Conservation (phyloP, 2,113 vertebrate genomes). For the Macquaria ambigua region DNA sequence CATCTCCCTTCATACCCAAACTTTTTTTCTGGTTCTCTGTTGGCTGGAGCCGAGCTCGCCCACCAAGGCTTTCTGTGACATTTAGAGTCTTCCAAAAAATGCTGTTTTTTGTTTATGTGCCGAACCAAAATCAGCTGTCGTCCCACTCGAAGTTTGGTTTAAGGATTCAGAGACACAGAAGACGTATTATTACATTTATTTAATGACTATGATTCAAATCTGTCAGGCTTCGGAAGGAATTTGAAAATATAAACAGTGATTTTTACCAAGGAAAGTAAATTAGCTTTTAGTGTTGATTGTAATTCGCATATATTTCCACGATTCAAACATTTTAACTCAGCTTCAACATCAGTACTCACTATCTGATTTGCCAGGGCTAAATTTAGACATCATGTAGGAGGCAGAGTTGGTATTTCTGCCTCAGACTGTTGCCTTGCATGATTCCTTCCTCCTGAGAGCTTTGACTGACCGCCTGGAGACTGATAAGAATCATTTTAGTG, state of each 20-base stretch:
- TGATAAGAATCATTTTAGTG: constrained; percentile 51
- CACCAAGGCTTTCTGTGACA: constrained; percentile 46
- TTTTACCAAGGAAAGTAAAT: neutral
- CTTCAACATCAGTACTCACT: neutral
- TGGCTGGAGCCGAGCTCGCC: constrained; percentile 8
- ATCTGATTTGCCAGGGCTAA: constrained; percentile 47
- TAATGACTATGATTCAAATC: constrained; percentile 19
- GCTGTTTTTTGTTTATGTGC: constrained; percentile 55
- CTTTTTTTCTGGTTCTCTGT: neutral
- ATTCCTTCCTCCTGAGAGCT: neutral
- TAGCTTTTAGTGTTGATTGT: neutral
- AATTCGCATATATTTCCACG: constrained; percentile 8
- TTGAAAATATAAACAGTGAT: constrained; percentile 5
- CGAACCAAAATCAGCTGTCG: constrained; percentile 52
- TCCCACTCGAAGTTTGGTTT: constrained; percentile 1
- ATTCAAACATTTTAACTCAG: constrained; percentile 6
- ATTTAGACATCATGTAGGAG: constrained; percentile 39
- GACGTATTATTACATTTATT: constrained; percentile 32
- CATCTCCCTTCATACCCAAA: constrained; percentile 25
- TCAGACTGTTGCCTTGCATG: constrained; percentile 17
- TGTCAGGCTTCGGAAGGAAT: constrained; percentile 14
- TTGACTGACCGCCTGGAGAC: constrained; percentile 27
- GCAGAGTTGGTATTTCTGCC: constrained; percentile 27
- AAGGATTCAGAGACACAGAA: constrained; percentile 25
- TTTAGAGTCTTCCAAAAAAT: constrained; percentile 57